These are phyloP conservation scores for Gorsachius goisagi DNA, from an alignment of 2,113 vertebrate species.

Conservation along the genomic window DNA sequence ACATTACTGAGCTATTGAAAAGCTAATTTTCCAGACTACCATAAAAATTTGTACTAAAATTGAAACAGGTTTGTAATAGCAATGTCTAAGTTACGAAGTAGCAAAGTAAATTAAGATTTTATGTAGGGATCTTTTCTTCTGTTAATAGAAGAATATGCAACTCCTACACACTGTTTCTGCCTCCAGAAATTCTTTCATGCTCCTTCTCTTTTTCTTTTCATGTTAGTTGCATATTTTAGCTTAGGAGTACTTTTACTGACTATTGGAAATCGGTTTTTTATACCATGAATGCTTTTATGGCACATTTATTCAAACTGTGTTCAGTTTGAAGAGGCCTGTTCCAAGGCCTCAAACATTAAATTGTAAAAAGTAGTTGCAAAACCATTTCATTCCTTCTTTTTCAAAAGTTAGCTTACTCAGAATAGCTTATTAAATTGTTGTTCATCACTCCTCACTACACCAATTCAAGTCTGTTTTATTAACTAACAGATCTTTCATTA, in stretches of 20 bases:
- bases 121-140: neutral
- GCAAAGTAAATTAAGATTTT: slow-evolving; percentile 6
- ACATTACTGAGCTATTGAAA: neutral
- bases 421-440: neutral
- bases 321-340: neutral
- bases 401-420: neutral
- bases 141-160: neutral
- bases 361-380: neutral
- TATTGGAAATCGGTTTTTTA: neutral
- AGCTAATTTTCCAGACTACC: neutral
- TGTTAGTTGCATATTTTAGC: neutral
- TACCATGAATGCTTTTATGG: neutral
- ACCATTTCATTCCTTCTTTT: neutral
- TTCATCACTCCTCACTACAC: neutral
- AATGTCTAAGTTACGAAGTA: neutral
- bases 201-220: neutral
- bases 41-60: neutral
- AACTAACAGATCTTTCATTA: neutral
- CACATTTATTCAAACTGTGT: neutral
- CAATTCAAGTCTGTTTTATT: neutral
- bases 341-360: neutral
- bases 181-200: neutral
- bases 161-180: slow-evolving; percentile 1
- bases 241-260: neutral
- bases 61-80: neutral